Base-by-base conservation (phyloP, 2,113 vertebrate species). In the Lophius piscatorius region DNA sequence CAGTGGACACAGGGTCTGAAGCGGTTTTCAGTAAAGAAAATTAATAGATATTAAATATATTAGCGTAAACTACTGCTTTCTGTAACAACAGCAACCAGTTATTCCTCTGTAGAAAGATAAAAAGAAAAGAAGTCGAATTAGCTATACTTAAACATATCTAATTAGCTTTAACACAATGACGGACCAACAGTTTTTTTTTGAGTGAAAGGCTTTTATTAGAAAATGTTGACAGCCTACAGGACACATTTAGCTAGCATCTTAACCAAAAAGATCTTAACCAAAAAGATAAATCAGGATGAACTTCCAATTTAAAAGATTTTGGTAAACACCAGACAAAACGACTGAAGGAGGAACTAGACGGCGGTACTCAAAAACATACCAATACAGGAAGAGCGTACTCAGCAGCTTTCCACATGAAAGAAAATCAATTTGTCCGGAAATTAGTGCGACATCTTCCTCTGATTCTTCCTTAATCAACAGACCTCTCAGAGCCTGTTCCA, bases 151-250 rank as follows among this genome's bases (percentile, higher is more conserved):
- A 33, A 12, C 14, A 2, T 36, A 3, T 26, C 38, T 23, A 35
- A 75, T 22, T 5, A 41, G 20, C n/a, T 63, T 51, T 8, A 57
- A 75, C 76, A 35, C 20, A 44, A 46, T 70, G 17, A 49, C 13
- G 2, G 9, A 29, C 18, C 21, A 58, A 47, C 35, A 46, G 14
- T 47, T 50, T 49, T 23, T 47, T 50, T 49, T 23, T 77, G 56
- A 82, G 75, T 64, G 52, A 79, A 73, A 79, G 38, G 55, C 36
- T 89, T 89, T 90, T 88, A 90, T 88, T 90, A 89, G 77, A 90
- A 89, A 90, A 88, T 54, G 61, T 80, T 76, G 67, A 80, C 42
- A 63, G 70, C 59, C 58, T 78, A 76, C 71, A 74, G 64, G 69
- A 80, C 70, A 82, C 77, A 59, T 72, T 77, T 64, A 75, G 72